A percentile compares a stretch with the other conserved stretches of the same genome.
Conservation (phyloP, 2,888 invertebrate genomes). For the Torymus tubicola region DNA sequence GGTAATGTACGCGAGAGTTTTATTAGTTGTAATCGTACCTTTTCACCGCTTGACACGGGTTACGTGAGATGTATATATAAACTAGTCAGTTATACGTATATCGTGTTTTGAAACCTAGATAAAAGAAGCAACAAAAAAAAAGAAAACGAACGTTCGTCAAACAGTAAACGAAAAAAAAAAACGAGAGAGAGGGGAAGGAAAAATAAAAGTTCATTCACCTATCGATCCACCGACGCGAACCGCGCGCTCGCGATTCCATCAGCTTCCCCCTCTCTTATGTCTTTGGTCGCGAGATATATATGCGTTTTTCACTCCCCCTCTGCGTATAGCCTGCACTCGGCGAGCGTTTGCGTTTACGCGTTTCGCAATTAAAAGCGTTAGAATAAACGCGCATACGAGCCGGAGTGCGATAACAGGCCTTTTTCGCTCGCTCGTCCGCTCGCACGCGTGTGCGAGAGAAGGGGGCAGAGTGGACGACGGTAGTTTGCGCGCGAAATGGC, state of each 20-base stretch:
- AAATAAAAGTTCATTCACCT: not conserved
- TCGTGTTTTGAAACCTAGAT: not conserved
- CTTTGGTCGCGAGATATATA: not conserved
- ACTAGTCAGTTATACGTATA: too few species aligned
- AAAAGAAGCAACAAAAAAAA: not conserved
- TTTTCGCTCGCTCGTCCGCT: not conserved
- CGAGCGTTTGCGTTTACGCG: too few species aligned
- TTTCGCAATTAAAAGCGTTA: not conserved
- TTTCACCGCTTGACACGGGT: too few species aligned
- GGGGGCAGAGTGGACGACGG: not conserved
- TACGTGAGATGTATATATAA: too few species aligned
- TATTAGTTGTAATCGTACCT: too few species aligned
- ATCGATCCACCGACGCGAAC: not conserved
- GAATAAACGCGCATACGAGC: not conserved
- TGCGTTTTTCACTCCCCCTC: not conserved
- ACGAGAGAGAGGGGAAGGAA: not conserved
- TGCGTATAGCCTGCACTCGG: not conserved
- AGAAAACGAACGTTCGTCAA: not conserved
- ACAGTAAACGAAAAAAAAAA: not conserved
- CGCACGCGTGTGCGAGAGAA: too few species aligned
- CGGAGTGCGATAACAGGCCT: not conserved
- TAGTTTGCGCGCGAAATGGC: too few species aligned
- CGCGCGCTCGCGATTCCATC: not conserved
- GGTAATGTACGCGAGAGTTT: too few species aligned
- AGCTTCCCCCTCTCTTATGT: not conserved